Evolutionary conservation across 2,888 invertebrate species (phyloP).

Genomic region (Pantelozetes paolii): DNA sequence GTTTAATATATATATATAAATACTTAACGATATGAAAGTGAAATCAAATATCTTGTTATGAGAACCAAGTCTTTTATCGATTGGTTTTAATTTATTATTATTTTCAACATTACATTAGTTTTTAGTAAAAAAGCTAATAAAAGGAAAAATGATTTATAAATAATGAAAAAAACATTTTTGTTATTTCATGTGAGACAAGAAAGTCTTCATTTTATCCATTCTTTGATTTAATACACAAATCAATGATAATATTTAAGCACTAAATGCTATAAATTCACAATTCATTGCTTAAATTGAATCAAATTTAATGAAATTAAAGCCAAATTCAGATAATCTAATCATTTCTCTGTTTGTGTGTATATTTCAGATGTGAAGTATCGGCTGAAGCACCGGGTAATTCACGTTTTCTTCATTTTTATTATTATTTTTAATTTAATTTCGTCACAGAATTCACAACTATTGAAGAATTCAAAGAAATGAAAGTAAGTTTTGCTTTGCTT

Average conservation of each 20-base stretch:
- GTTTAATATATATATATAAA: too few relatives aligned
- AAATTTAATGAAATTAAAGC: conserved; percentile 5
- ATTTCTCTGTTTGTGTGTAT: neutral
- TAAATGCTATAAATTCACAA: neutral
- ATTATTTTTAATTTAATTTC: conserved; percentile 7
- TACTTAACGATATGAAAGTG: neutral
- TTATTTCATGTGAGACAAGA: neutral
- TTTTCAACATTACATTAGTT: conserved; percentile 3
- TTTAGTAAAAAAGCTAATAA: neutral
- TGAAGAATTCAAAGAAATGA: conserved; percentile 34
- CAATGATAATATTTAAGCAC: neutral
- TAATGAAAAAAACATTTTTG: conserved; percentile 1
- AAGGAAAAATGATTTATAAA: neutral
- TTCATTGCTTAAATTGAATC: neutral
- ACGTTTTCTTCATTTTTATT: neutral
- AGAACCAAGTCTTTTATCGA: neutral
- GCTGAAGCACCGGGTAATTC: conserved; percentile 23
- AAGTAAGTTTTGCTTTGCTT: conserved; percentile 23
- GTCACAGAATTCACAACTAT: conserved; percentile 20
- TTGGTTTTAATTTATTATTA: conserved; percentile 19
- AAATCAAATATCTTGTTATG: neutral
- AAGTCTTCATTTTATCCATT: neutral
- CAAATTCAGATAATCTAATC: neutral
- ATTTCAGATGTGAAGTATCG: conserved; percentile 30
- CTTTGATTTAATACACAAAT: neutral